These are phyloP conservation scores for Acromyrmex heyeri DNA, from an alignment of 1,140 invertebrate species.

Conservation along the genomic window DNA sequence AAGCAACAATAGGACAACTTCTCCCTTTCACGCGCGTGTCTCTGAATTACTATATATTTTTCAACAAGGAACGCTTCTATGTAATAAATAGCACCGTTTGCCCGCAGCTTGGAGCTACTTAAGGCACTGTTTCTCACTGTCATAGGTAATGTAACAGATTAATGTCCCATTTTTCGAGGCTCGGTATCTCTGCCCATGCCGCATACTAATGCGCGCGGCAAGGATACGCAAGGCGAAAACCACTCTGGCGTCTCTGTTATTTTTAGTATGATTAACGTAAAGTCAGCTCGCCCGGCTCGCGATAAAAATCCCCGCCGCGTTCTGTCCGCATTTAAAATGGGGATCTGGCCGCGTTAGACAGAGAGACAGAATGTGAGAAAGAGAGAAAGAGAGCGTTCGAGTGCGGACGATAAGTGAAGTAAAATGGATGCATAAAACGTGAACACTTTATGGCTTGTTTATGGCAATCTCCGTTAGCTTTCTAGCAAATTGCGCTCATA, in stretches of 20 bases:
- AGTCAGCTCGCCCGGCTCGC: conserved; percentile 33
- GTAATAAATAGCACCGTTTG: conserved; percentile 75
- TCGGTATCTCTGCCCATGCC: conserved; percentile 71
- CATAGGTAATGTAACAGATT: conserved; percentile 76
- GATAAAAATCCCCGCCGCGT: conserved; percentile 54
- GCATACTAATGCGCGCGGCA: conserved; percentile 72
- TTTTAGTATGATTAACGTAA: conserved; percentile 72
- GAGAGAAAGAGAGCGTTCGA: conserved; percentile 44
- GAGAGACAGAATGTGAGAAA: conserved; percentile 17
- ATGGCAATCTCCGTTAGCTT: conserved; percentile 53
- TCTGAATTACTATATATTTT: conserved; percentile 73
- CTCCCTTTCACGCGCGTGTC: conserved; percentile 39
- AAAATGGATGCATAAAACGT: conserved; percentile 63
- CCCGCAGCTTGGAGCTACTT: conserved; percentile 71
- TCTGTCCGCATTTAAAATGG: conserved; percentile 17
- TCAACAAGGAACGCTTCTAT: conserved; percentile 50
- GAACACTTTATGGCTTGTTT: conserved; percentile 57
- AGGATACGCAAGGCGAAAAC: conserved; percentile 64
- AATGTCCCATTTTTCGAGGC: conserved; percentile 77
- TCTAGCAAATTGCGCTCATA: conserved; percentile 36
- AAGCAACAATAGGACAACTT: conserved; percentile 34
- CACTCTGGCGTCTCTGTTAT: conserved; percentile 63
- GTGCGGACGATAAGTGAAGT: conserved; percentile 40
- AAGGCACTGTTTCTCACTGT: conserved; percentile 76
- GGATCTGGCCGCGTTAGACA: not conserved